Evolutionary conservation across 2,888 invertebrate genomes (phyloP).

Genomic region (Drosophila percnosoma): DNA sequence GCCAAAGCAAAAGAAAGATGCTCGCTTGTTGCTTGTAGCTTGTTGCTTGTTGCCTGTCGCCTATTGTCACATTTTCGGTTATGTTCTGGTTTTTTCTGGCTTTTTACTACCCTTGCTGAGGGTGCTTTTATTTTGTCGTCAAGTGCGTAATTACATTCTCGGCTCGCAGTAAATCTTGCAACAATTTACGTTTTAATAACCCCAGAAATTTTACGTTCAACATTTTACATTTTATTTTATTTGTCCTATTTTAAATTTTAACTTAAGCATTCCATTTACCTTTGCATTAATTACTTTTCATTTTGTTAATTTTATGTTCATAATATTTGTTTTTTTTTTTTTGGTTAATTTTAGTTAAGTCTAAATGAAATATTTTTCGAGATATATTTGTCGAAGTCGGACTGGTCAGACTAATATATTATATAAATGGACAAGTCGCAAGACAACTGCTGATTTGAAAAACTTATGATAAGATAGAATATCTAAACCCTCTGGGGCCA

Average conservation of each 20-base stretch:
- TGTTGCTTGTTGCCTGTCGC: conserved; percentile 6
- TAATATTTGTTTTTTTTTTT: not conserved
- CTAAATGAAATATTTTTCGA: too few relatives aligned
- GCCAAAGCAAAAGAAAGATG: conserved; percentile 56
- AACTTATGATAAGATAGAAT: not conserved
- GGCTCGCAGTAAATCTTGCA: not conserved
- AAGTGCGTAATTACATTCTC: not conserved
- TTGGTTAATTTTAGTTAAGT: not conserved
- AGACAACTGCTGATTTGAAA: not conserved
- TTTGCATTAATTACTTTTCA: not conserved
- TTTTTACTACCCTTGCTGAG: not conserved
- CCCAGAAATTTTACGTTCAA: not conserved
- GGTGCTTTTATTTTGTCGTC: not conserved
- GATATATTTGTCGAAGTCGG: not conserved
- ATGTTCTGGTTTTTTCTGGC: not conserved
- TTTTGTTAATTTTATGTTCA: not conserved
- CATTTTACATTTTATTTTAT: not conserved
- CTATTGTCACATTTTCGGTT: conserved; percentile 21
- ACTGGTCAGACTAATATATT: not conserved
- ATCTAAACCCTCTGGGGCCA: not conserved
- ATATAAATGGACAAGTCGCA: not conserved
- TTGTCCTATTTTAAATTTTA: not conserved
- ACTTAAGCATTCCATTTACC: not conserved
- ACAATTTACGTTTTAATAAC: not conserved
- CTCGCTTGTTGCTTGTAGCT: conserved; percentile 45